Conservation (phyloP, 1,140 invertebrate genomes). For the Zaprionus gabonicus region DNA sequence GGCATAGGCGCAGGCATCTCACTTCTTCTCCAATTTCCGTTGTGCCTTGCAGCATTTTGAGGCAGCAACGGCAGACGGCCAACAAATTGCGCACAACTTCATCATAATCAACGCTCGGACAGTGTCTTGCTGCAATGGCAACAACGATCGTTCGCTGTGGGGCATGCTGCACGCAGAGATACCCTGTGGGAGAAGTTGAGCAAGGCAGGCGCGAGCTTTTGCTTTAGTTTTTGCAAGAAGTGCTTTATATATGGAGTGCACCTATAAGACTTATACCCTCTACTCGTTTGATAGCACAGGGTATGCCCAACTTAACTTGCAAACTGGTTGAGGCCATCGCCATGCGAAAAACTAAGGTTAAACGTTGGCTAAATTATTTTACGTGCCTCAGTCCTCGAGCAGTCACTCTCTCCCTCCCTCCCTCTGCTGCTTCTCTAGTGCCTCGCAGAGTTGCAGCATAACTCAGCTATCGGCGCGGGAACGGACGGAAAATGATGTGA, state of each 20-base stretch:
- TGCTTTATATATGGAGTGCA: too few species aligned
- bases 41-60: slow-evolving; percentile 68
- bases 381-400: slow-evolving; percentile 63
- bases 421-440: neutral
- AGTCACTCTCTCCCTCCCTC: neutral
- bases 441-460: slow-evolving; percentile 49
- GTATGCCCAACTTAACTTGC: slow-evolving; percentile 19
- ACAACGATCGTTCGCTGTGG: neutral
- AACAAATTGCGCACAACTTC: slow-evolving; percentile 84
- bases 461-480: slow-evolving; percentile 60
- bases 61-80: slow-evolving; percentile 70
- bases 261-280: neutral
- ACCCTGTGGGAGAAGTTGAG: neutral
- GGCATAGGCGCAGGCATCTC: slow-evolving; percentile 28
- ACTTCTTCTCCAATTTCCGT: slow-evolving; percentile 78
- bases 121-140: slow-evolving; percentile 26
- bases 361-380: slow-evolving; percentile 84
- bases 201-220: neutral
- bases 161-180: slow-evolving; percentile 5
- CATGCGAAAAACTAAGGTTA: slow-evolving; percentile 80
- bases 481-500: slow-evolving; percentile 77
- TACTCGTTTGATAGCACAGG: neutral
- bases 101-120: slow-evolving; percentile 79
- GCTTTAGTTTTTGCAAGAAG: neutral
- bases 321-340: slow-evolving; percentile 35